Percentiles rank a stretch among this genome's conserved stretches.
phyloP scores from a whole-genome alignment of 2,113 vertebrate genomes.

The Saimiri boliviensis region DNA sequence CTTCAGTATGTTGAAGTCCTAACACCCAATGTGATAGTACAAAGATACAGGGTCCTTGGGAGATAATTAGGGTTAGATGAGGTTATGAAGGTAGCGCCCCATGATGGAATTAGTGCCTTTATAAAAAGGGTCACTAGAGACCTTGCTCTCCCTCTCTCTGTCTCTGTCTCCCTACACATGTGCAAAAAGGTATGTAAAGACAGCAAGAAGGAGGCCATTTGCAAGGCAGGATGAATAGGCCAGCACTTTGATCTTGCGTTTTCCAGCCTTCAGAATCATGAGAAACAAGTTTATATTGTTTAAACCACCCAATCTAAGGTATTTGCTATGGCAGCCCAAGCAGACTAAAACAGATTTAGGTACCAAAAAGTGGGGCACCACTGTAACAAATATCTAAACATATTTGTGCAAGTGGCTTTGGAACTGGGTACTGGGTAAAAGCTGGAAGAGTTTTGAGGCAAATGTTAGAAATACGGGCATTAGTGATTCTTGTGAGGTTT shows the following conservation, averaged over 20 bases:
- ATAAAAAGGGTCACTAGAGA: neutral
- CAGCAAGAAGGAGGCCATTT: neutral
- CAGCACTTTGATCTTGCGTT: neutral
- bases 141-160: neutral
- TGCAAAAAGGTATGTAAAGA: neutral
- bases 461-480: neutral
- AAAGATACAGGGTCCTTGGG: neutral
- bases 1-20: neutral
- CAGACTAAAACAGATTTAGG: neutral
- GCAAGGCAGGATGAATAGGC: neutral
- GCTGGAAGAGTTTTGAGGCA: neutral
- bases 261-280: neutral
- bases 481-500: neutral
- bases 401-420: neutral
- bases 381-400: neutral
- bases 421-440: neutral
- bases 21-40: neutral
- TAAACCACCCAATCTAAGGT: neutral
- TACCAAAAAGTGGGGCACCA: neutral
- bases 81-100: neutral
- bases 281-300: neutral
- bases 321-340: neutral
- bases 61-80: neutral
- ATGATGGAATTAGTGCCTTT: neutral
- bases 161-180: neutral